Base-by-base conservation (phyloP, 2,888 invertebrate genomes). In the Coelinius sp. region DNA sequence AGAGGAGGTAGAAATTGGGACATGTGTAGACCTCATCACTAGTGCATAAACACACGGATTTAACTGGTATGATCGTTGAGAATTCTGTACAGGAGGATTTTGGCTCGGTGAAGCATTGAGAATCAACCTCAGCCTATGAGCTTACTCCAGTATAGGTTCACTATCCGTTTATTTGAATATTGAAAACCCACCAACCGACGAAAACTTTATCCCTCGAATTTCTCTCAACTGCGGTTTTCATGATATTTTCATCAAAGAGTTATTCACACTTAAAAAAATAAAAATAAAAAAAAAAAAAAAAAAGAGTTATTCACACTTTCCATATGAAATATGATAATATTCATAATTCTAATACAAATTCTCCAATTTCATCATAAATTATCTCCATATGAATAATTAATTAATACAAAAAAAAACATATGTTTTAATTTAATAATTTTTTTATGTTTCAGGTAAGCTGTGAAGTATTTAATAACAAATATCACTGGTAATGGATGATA, bases 391-490 rank as follows among this genome's bases (percentile, higher is more conserved):
- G n/a, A n/a, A n/a, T n/a, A n/a, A n/a, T n/a, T n/a, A n/a, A n/a
- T n/a, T n/a, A n/a, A n/a, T n/a, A n/a, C n/a, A n/a, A n/a, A n/a
- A n/a, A n/a, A n/a, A n/a, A n/a, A 6, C 35, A 10, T 1, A 10
- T 10, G 7, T 10, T 10, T 52, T 24, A 52, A 52, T 52, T 10
- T 56, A 20, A 41, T 71, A 2, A 52, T 52, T 64, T 73, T 63
- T 73, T 74, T 77, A 64, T 77, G 77, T 78, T 78, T 65, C 76
- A 78, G 78, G 78, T 78, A 75, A 76, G 76, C 14, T n/a, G 22
- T 49, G 22, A 62, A 49, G 10, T 8, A 20, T 17, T 10, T 10
- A 49, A 14, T 20, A 10, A 8, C 22, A 2, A 41, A 20, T 62
- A 20, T 1, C 1, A 20, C n/a, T 24, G 31, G 14, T 17, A n/a